A percentile compares a stretch with the other conserved stretches of the same genome.
Evolutionary conservation across 2,888 invertebrate species (phyloP).

Genomic region (Bhutanitis thaidina): DNA sequence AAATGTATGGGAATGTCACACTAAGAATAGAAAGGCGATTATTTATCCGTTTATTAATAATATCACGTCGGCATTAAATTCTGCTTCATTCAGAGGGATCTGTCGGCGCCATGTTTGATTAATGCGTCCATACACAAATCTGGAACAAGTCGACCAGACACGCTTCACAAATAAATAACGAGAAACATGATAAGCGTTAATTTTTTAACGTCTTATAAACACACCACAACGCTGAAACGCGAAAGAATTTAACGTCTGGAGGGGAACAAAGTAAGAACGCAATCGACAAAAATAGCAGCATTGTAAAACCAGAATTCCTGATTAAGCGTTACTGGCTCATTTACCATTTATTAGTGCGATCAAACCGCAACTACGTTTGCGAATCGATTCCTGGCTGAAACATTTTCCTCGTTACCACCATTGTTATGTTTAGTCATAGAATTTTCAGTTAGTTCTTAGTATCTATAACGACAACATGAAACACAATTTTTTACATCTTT

Average conservation of each 20-base stretch:
- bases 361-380: conserved; percentile 3
- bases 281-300: conserved; percentile 22
- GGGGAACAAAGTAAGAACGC: conserved; percentile 21
- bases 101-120: conserved; percentile 17
- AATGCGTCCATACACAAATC: conserved; percentile 14
- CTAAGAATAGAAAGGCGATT: too few species aligned
- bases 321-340: conserved; percentile 18
- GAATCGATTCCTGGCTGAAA: background rate
- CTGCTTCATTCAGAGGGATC: background rate
- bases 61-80: conserved; percentile 5
- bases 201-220: conserved; percentile 22
- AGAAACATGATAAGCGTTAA: background rate
- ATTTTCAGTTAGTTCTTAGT: background rate
- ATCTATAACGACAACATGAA: too few species aligned
- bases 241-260: conserved; percentile 9
- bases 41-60: background rate
- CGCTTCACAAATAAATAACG: conserved; percentile 10
- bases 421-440: background rate
- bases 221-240: conserved; percentile 10
- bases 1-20: too few species aligned
- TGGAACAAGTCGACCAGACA: conserved; percentile 6
- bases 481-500: too few species aligned
- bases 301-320: background rate
- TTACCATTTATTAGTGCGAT: background rate
- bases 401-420: background rate